Evolutionary conservation across 64 coral and sea anemone species (phyloP), one percentile per base, ranked within the genome.

Genomic region (Actinia equina): DNA sequence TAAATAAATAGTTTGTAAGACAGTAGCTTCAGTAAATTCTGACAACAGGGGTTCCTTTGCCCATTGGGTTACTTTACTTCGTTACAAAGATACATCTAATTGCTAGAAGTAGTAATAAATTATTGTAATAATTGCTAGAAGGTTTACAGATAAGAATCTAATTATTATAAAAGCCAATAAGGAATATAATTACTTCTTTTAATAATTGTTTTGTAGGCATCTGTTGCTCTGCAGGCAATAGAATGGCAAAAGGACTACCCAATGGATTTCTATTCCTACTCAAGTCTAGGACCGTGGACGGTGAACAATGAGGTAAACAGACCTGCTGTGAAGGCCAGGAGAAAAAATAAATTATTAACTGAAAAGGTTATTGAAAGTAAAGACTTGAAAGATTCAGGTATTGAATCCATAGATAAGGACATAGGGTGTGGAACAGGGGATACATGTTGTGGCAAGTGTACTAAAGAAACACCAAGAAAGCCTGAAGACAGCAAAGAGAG

Each of bases 221-320:
- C 93, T 19, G 96, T 98, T 74, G 96, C 93, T 7, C 71, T 98
- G 10, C 89, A 94, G 55, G 23, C 86, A 5, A 88, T 94, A 41
- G 88, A 92, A 69, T 98, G 96, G 96, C 96, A 98, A 53, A 43
- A 42, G 7, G 57, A 88, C 17, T 98, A 94, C 27, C 96, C 96
- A 41, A 98, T 98, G 96, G 96, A 98, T 84, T 98, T 94, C 45
- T 98, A 98, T 71, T 62, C 96, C 10, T 94, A 98, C 42, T 18
- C 82, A 2, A 98, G 96, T 77, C 82, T 98, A 8, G 96, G 96
- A 43, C 59, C 87, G 4, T 98, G 96, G 96, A 98, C 96, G 55
- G 86, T 88, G 44, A 98, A 98, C 22, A 92, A 94, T 87, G 87
- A 98, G 57, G 41, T 27, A 2, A 89, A 94, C 25, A 91, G 93